Base-by-base conservation (phyloP, 2,113 vertebrate genomes). In the Apus apus region DNA sequence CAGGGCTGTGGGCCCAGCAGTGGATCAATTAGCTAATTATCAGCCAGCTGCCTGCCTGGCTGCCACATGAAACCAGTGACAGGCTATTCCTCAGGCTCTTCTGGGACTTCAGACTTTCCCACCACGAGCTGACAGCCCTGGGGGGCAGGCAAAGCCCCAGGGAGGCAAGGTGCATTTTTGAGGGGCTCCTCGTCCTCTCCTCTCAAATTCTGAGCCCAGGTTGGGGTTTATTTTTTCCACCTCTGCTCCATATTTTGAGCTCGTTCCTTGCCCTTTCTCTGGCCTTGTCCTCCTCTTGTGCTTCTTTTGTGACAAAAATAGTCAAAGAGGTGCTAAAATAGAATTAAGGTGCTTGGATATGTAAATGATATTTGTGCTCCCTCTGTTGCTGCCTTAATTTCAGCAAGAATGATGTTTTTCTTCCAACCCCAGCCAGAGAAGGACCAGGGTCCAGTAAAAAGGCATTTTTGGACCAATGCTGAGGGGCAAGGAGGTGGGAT, bases 311-410 rank as follows among this genome's bases (percentile, higher is more conserved):
- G 38, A 66, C 86, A 56, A 30, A 95, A 95, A 93, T 93, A 95
- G 40, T 87, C 74, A 2, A 48, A 26, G 86, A 93, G 90, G 87
- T 86, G 94, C 67, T 79, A 86, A 94, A 95, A 97, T 96, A 93
- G 92, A 87, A 94, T 91, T 89, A 91, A 93, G 80, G 54, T 2
- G 15, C 91, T 65, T 53, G 72, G 62, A 75, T 71, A 83, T 83
- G 57, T 60, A 86, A 86, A 93, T 64, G 64, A 65, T 71, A 8
- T 46, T 83, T 74, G 81, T 36, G 90, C 87, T 94, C n/a, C 2
- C 78, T 93, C 91, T 18, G 38, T 26, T 53, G 58, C 87, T 87
- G 90, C 84, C 87, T 45, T 8, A 20, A 9, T 27, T 73, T 27
- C 82, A 7, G 93, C 87, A 23, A n/a, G 21, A n/a, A 7, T 0